These are phyloP conservation scores for Dasyurus viverrinus DNA, from an alignment of 2,113 vertebrate genomes.

Conservation along the genomic window DNA sequence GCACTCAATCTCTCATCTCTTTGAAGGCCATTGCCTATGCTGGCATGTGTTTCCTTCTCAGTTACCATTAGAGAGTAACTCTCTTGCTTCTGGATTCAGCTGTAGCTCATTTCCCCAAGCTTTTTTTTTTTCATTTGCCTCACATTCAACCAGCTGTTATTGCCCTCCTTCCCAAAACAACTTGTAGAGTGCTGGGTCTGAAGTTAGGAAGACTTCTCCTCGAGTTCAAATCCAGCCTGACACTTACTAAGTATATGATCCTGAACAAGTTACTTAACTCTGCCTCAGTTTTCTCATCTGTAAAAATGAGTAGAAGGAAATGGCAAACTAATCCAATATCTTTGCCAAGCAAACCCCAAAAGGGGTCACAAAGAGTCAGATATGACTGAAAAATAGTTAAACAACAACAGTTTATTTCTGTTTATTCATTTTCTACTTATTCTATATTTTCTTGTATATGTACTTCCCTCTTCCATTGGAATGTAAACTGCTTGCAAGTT, in stretches of 20 bases:
- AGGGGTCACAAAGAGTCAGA: not conserved
- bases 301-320: not conserved
- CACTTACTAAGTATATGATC: not conserved
- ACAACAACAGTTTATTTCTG: not conserved
- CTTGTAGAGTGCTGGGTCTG: not conserved
- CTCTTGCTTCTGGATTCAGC: not conserved
- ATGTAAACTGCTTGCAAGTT: not conserved
- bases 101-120: not conserved
- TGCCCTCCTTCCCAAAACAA: not conserved
- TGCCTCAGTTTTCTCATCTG: not conserved
- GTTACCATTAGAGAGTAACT: too few species aligned
- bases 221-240: not conserved
- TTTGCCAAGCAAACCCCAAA: not conserved
- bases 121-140: too few species aligned
- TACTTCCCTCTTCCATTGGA: not conserved
- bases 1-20: too few species aligned
- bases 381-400: not conserved
- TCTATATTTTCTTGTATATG: not conserved
- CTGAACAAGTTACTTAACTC: not conserved
- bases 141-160: not conserved
- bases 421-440: not conserved
- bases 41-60: too few species aligned
- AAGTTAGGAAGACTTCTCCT: not conserved
- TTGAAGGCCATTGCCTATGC: too few species aligned
- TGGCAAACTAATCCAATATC: not conserved